Evolutionary conservation across 1,140 invertebrate genomes (phyloP), one percentile per base, ranked within the genome.

Genomic region (Drosophila persimilis): DNA sequence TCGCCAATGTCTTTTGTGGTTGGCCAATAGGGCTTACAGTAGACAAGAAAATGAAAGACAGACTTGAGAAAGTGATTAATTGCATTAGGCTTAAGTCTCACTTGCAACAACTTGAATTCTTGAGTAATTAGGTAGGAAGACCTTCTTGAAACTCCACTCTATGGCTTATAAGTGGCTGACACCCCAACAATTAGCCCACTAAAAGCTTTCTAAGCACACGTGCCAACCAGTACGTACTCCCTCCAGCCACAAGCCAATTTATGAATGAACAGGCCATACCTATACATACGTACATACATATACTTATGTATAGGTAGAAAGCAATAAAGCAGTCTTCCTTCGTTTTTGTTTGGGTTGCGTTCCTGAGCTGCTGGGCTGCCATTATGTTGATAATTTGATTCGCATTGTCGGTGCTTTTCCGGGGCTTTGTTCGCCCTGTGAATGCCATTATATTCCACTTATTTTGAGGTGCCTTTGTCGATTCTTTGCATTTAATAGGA

Each of bases 321-420:
- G 17, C 17, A 17, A 17, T 17, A 17, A 17, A 17, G 17, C 3
- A 26, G 43, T 59, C 47, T 58, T 35, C 22, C 35, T 46, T 44
- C 41, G 48, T 59, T 48, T 41, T 48, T 41, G 26, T 45, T 39
- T 11, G 43, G 43, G 9, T 17, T 47, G 20, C 26, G 17, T 17
- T 17, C 17, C 17, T 17, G 17, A 17, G 17, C 17, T 17, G 17
- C 29, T 6, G 63, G 63, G 11, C 48, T 50, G 39, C 47, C 60
- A 58, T 74, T 74, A 58, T 72, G 72, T 74, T 72, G 53, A 64
- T 72, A 74, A 74, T 72, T 74, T 57, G 54, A 74, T 74, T 64
- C 41, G 43, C 71, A 63, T 62, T 73, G 71, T 72, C 48, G 54
- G 44, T 35, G 29, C 29, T 47, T 24, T 39, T 53, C 46, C 15